Evolutionary conservation across 2,888 invertebrate genomes (phyloP).

Genomic region (Digitonthophagus gazella): DNA sequence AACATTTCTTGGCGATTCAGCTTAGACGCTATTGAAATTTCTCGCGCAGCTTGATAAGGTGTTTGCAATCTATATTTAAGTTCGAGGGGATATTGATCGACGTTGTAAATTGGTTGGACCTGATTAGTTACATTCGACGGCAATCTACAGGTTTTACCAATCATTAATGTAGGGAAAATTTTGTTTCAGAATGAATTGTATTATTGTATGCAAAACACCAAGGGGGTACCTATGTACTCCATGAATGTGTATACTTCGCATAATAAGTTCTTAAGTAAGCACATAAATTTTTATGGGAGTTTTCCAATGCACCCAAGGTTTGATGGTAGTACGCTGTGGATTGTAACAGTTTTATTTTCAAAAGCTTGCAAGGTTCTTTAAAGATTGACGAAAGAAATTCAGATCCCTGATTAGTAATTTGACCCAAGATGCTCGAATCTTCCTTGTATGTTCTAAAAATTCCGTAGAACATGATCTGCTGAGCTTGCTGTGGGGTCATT

Average conservation of each 20-base stretch:
- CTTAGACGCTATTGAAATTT: constrained; percentile 12
- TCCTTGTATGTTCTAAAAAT: no score
- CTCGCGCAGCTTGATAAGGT: constrained; percentile 16
- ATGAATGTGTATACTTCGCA: constrained; percentile 14
- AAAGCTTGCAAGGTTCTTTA: constrained; percentile 22
- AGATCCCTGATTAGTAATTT: constrained; percentile 11
- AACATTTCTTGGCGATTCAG: background rate
- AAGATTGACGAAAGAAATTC: constrained; percentile 24
- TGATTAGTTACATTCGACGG: background rate
- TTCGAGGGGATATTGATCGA: constrained; percentile 17
- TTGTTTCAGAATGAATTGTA: constrained; percentile 20
- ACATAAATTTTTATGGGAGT: constrained; percentile 25
- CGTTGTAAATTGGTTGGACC: constrained; percentile 17
- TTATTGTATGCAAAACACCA: constrained; percentile 24
- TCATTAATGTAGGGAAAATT: constrained; percentile 18
- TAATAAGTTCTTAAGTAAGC: constrained; percentile 21
- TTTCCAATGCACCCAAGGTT: constrained; percentile 25
- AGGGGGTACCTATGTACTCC: constrained; percentile 20
- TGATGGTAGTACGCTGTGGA: constrained; percentile 27
- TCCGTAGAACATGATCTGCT: no score
- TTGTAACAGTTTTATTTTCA: constrained; percentile 25
- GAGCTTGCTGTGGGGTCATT: no score
- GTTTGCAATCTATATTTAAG: constrained; percentile 18
- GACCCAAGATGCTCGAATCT: no score
- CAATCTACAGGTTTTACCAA: constrained; percentile 6